A percentile compares a stretch with the other conserved stretches of the same genome.
These are phyloP conservation scores for Melieria crassipennis DNA, from an alignment of 2,888 invertebrate species.

Conservation along the genomic window DNA sequence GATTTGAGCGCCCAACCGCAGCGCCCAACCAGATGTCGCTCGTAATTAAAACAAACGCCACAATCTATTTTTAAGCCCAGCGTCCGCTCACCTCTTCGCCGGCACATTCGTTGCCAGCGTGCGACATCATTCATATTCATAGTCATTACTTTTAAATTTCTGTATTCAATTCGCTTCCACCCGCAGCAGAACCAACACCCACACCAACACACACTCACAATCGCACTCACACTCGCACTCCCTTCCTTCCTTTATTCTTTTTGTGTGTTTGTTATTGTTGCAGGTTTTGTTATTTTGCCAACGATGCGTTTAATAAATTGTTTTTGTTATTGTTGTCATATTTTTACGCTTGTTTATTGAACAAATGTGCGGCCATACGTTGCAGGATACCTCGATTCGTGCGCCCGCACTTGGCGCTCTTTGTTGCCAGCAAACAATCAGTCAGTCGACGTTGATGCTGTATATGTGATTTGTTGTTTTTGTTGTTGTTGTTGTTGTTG, in stretches of 20 bases:
- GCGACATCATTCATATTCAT: not conserved
- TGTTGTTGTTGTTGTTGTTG: conserved; percentile 15
- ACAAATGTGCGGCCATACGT: conserved; percentile 50
- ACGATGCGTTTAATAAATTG: conserved; percentile 55
- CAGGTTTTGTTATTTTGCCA: conserved; percentile 40
- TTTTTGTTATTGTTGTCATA: conserved; percentile 50
- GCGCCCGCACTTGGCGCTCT: no score
- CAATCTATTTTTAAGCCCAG: no score
- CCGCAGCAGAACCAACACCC: not conserved
- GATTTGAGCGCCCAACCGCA: no score
- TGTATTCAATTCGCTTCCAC: not conserved
- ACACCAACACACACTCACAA: no score
- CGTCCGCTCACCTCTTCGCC: no score
- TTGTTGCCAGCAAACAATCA: no score
- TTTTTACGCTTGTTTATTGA: conserved; percentile 58
- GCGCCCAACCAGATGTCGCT: no score
- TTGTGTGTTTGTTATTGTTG: not conserved
- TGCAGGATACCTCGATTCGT: no score
- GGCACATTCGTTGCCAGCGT: no score
- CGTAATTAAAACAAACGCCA: no score
- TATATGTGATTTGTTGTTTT: not conserved
- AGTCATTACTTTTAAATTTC: not conserved
- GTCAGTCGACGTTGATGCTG: no score
- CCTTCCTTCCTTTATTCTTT: not conserved
- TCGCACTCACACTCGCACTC: no score